These are phyloP conservation scores for Synanthedon vespiformis DNA, from an alignment of 2,888 invertebrate species.

Conservation along the genomic window DNA sequence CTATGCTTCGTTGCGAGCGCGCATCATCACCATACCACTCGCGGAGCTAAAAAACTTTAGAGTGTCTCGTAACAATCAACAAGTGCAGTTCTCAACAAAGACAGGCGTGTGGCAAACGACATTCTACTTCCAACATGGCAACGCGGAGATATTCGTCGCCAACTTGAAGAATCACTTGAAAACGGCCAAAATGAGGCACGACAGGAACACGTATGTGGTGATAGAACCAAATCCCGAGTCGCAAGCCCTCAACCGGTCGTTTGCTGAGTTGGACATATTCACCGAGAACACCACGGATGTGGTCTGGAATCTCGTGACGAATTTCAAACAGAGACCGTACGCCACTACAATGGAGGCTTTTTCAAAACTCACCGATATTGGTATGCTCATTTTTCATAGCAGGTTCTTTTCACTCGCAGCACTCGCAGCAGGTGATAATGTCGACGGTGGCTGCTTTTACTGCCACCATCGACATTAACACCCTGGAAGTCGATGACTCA, in stretches of 20 bases:
- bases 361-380: constrained; percentile 85
- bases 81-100: constrained; percentile 57
- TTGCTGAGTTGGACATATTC: constrained; percentile 88
- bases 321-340: constrained; percentile 75
- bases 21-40: constrained; percentile 50
- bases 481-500: no score
- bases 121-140: constrained; percentile 90
- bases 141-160: constrained; percentile 81
- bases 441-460: no score
- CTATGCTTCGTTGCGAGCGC: constrained; percentile 50
- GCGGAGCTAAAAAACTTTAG: constrained; percentile 53
- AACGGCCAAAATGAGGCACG: constrained; percentile 77
- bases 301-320: constrained; percentile 72
- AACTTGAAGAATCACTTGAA: constrained; percentile 73
- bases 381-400: constrained; percentile 34
- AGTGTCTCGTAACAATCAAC: constrained; percentile 49
- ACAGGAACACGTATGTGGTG: constrained; percentile 74
- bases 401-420: no score
- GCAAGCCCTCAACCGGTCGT: constrained; percentile 82
- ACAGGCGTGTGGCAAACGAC: constrained; percentile 76
- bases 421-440: no score
- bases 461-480: no score
- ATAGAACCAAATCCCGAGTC: constrained; percentile 74
- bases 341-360: constrained; percentile 88
- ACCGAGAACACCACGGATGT: constrained; percentile 76